Base-by-base conservation (phyloP, 2,113 vertebrate genomes). In the Cichladusa arquata region DNA sequence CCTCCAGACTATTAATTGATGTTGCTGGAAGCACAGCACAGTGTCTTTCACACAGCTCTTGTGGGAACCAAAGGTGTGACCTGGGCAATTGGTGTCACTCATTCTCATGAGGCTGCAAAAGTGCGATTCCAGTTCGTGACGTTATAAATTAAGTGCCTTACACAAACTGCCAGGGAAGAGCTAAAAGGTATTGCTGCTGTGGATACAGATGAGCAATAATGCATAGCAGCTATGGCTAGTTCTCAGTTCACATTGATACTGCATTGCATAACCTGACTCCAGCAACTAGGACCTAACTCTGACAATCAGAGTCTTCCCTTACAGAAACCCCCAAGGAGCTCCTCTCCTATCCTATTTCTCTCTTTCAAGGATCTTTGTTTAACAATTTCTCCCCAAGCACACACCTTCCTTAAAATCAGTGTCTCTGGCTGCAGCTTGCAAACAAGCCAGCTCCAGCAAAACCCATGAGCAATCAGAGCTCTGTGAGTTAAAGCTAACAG, bases 151-250 rank as follows among this genome's bases (percentile, higher is more conserved):
- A 54, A 58, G 12, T 69, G 61, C n/a, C 15, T 50, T 31, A 8
- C 31, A 24, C 26, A 76, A 77, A 34, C 23, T 34, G 33, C 9
- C 26, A 66, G 38, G 45, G 33, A 77, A 51, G 38, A 90, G 53
- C 70, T 85, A 70, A 51, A 79, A 51, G 25, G 19, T 6, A 1
- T 60, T 7, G 1, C 64, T 44, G 50, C 42, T 91, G 34, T 4
- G 2, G 42, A 25, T 56, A 47, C 24, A n/a, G 66, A 65, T 58
- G n/a, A 38, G 18, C 50, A n/a, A 62, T 28, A 31, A 71, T 11
- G 13, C 17, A n/a, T 11, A 16, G 22, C 1, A 2, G 1, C 3
- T 54, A 13, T 12, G 33, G 58, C 40, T 17, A 1, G 19, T 77
- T 85, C 62, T 87, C 40, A 31, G 11, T 53, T 91, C 54, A 18